Conservation (phyloP, 2,797 vertebrate genomes). For the Enteromius mattozi region DNA sequence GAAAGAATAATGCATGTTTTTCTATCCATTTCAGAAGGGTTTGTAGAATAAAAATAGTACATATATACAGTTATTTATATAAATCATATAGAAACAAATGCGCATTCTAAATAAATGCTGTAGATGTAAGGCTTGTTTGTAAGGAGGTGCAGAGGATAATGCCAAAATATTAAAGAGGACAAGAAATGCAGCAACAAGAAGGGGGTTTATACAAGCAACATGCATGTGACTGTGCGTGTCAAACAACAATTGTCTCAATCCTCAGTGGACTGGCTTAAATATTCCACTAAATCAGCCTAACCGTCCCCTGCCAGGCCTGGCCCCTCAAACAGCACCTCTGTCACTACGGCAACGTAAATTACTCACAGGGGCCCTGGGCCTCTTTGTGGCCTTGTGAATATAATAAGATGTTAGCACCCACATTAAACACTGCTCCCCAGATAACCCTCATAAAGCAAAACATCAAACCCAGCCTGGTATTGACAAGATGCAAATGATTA, state of each 20-base stretch:
- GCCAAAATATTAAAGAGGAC: neutral
- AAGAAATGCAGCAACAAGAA: neutral
- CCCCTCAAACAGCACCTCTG: slow-evolving; percentile 44
- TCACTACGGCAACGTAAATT: slow-evolving; percentile 69
- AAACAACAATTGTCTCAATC: slow-evolving; percentile 20
- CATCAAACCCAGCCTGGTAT: neutral
- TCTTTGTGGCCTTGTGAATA: slow-evolving; percentile 36
- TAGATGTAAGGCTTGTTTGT: neutral
- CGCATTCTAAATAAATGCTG: neutral
- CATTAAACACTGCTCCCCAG: slow-evolving; percentile 28
- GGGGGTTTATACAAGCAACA: neutral
- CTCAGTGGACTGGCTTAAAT: slow-evolving; percentile 47
- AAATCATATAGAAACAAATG: neutral
- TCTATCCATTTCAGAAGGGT: neutral
- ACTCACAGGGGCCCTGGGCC: slow-evolving; percentile 53
- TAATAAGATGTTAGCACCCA: slow-evolving; percentile 30
- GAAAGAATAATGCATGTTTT: slow-evolving; percentile 1
- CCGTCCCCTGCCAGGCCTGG: slow-evolving; percentile 7
- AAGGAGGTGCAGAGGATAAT: neutral
- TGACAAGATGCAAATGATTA: slow-evolving; percentile 8
- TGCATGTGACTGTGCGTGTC: neutral
- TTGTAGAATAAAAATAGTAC: neutral
- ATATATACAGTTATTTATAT: slow-evolving; percentile 2
- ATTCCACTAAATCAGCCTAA: slow-evolving; percentile 49
- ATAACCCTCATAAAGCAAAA: slow-evolving; percentile 11